Base-by-base conservation (phyloP, 2,113 vertebrate genomes). In the Paradoxurus hermaphroditus region DNA sequence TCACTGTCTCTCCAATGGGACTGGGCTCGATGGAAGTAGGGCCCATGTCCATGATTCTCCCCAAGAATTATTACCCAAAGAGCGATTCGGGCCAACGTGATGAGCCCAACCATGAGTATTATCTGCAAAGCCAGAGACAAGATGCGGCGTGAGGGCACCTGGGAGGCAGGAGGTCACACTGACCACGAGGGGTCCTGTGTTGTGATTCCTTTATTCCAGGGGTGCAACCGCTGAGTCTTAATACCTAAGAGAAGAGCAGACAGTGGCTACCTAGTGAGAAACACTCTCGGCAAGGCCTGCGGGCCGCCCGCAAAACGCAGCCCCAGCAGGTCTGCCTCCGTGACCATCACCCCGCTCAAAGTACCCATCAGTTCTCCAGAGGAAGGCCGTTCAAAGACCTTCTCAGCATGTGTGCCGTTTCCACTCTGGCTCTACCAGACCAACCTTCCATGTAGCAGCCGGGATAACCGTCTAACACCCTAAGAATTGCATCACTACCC, bases 101-200 rank as follows among this genome's bases (percentile, higher is more conserved):
- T 23, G 67, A 49, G 31, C 34, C 36, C 16, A 19, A 2, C 36
- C 56, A 4, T 1, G 25, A n/a, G 36, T 1, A 0, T 18, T 7
- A 84, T n/a, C 84, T 21, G 39, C 44, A 27, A 41, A 51, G 27
- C 7, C 25, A 53, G 21, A 70, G 86, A 51, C 0, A 1, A 36
- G 14, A 23, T 1, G 21, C 51, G 6, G 31, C 19, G 44, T 77
- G 4, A 5, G 23, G 36, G 31, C 23, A 1, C 23, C 13, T 3
- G 41, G 62, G n/a, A 49, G 62, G 21, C 0, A 7, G 8, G 31
- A 15, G 14, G 13, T 36, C 46, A 39, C 34, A 1, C 85, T 31
- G 44, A 23, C 7, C 23, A 0, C 79, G 15, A 5, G 0, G 1
- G 5, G 13, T n/a, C 36, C 68, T 2, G 13, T 1, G 34, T 1